Evolutionary conservation across 2,797 vertebrate genomes (phyloP).

Genomic region (Synanceia verrucosa): DNA sequence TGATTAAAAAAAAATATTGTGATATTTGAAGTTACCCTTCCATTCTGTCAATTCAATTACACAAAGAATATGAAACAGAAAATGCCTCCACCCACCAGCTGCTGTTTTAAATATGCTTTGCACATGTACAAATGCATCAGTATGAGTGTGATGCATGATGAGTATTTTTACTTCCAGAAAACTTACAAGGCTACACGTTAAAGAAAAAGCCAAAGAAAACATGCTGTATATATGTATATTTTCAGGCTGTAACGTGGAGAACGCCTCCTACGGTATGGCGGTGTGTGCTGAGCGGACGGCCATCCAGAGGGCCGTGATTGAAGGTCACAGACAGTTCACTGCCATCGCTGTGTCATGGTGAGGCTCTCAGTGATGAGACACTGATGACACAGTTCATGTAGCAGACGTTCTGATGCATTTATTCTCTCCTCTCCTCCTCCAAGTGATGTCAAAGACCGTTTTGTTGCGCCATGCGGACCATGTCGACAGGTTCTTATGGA

Average conservation of each 20-base stretch:
- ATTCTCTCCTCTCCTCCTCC: background rate
- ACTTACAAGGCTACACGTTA: background rate
- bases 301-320: constrained; percentile 89
- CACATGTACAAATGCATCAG: too few relatives aligned
- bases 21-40: too few relatives aligned
- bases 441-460: constrained; percentile 86
- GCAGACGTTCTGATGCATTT: background rate
- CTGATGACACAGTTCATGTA: background rate
- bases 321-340: constrained; percentile 87
- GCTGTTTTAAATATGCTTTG: too few relatives aligned
- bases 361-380: background rate
- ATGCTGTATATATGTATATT: constrained; percentile 6
- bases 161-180: background rate
- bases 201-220: background rate
- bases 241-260: constrained; percentile 94
- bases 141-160: background rate
- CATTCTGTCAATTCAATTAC: background rate
- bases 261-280: constrained; percentile 86
- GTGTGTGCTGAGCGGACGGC: constrained; percentile 89
- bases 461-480: constrained; percentile 90
- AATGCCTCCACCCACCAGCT: background rate
- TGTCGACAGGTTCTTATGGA: constrained; percentile 96
- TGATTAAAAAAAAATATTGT: too few relatives aligned
- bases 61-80: background rate
- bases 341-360: constrained; percentile 92